Conservation (phyloP, 1,140 invertebrate species). For the Drosophila pallidifrons region DNA sequence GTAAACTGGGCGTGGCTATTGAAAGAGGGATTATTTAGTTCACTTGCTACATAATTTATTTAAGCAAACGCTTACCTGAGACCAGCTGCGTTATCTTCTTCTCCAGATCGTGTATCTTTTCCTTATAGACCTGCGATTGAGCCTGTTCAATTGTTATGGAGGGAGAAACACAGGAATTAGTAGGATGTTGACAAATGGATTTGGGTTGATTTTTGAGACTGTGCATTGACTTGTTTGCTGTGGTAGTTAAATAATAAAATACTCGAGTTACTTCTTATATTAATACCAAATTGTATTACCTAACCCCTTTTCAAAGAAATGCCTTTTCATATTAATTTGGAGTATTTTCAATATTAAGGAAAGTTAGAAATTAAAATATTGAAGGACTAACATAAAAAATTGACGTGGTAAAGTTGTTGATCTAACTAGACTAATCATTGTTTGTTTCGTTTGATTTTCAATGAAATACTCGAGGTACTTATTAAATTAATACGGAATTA, state of each 20-base stretch:
- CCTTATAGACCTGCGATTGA: slow-evolving; percentile 79
- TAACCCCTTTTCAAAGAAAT: too few relatives aligned
- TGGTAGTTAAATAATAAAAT: background rate
- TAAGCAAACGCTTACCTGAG: slow-evolving; percentile 55
- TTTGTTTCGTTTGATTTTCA: too few relatives aligned
- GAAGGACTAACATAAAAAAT: too few relatives aligned
- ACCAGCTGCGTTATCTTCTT: slow-evolving; percentile 77
- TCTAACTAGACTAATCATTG: too few relatives aligned
- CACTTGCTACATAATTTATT: background rate
- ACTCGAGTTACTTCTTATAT: background rate
- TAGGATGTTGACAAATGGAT: background rate
- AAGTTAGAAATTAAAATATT: too few relatives aligned
- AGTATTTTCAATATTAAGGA: too few relatives aligned
- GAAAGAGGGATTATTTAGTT: background rate
- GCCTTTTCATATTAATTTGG: too few relatives aligned
- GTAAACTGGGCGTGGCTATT: slow-evolving; percentile 57
- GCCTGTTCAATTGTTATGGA: slow-evolving; percentile 50
- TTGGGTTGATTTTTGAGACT: background rate
- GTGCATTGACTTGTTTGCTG: slow-evolving; percentile 29
- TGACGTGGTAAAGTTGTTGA: too few relatives aligned
- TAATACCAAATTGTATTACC: background rate
- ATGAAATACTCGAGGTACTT: background rate
- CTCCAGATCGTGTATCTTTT: slow-evolving; percentile 85
- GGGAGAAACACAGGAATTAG: background rate
- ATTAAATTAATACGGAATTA: background rate